Base-by-base conservation (phyloP, 1,140 invertebrate genomes). In the Macrostomum lignano region DNA sequence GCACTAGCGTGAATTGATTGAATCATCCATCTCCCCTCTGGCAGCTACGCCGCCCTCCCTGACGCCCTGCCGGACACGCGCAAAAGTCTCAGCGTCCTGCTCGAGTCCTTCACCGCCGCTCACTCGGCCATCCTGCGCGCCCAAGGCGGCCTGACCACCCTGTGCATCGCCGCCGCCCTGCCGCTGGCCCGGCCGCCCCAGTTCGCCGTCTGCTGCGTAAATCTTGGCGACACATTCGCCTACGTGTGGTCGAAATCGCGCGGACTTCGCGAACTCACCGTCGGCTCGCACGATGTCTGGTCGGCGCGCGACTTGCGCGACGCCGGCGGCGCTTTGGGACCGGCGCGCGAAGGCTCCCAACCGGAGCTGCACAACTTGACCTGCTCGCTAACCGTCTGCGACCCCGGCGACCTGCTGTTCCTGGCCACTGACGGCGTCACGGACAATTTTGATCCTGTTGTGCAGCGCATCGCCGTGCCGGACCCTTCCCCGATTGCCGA, bases 401-500 rank as follows among this genome's bases (percentile, higher is more conserved):
- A 77, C 31, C 52, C 64, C 22, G 74, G 72, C 7, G 79, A 84
- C 50, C 70, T 82, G 40, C 71, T 86, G 21, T 77, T 81, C 48
- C 62, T 86, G 9, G 78, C 76, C 1, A 75, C 72, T 11, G 78
- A 84, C 50, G 78, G 78, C n/a, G 68, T 84, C 17, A 77, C 74
- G 7, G 78, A 84, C 47, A 84, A 84, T 49, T 79, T 82, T 52
- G 78, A 84, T 60, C 79, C 78, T 2, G 77, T 82, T 25, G 78
- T 84, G 35, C 78, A 77, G 4, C 78, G 78, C 57, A 77, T 84
- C 51, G 74, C 74, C n/a, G 59, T 73, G 11, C 64, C 66, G 10
- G 55, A 54, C 39, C 50, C 40, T 44, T 39, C 25, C 37, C 26
- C 31, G 5, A 13, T 20, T 31, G 36, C 22, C 17, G 37, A 30